These are phyloP conservation scores for Sprattus sprattus DNA, from an alignment of 2,113 vertebrate species.

Conservation along the genomic window DNA sequence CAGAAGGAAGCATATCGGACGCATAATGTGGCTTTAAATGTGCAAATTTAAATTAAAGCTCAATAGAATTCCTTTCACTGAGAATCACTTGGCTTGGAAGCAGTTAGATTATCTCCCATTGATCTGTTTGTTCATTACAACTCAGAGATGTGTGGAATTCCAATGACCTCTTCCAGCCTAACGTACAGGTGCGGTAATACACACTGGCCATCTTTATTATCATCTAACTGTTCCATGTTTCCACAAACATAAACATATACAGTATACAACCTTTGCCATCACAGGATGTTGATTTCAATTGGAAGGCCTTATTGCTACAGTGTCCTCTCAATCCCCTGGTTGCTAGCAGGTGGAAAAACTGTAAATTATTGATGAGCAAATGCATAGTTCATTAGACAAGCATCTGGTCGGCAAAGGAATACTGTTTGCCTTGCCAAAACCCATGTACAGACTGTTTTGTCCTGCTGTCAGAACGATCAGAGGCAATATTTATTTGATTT, in stretches of 20 bases:
- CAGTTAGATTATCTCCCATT: background rate
- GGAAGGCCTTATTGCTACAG: constrained; percentile 11
- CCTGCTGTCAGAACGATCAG: background rate
- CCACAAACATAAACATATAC: background rate
- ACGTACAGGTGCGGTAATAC: background rate
- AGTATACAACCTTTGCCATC: constrained; percentile 1
- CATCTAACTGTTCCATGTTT: background rate
- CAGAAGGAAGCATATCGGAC: too few relatives aligned
- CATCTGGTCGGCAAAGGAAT: constrained; percentile 54
- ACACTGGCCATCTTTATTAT: constrained; percentile 1
- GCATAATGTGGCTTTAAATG: background rate
- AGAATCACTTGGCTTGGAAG: background rate
- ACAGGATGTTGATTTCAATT: constrained; percentile 35
- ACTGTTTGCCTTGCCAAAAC: constrained; percentile 44
- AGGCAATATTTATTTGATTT: background rate
- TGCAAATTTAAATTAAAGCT: background rate
- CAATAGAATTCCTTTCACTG: background rate
- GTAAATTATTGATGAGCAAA: constrained; percentile 55
- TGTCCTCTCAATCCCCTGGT: constrained; percentile 23
- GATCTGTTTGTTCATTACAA: background rate
- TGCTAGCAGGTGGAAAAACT: constrained; percentile 42
- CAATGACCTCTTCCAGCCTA: background rate
- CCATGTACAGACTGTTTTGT: constrained; percentile 40
- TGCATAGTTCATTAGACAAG: constrained; percentile 54
- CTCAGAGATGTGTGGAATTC: background rate